Evolutionary conservation across 2,113 vertebrate genomes (phyloP).

Genomic region (Martes martes): DNA sequence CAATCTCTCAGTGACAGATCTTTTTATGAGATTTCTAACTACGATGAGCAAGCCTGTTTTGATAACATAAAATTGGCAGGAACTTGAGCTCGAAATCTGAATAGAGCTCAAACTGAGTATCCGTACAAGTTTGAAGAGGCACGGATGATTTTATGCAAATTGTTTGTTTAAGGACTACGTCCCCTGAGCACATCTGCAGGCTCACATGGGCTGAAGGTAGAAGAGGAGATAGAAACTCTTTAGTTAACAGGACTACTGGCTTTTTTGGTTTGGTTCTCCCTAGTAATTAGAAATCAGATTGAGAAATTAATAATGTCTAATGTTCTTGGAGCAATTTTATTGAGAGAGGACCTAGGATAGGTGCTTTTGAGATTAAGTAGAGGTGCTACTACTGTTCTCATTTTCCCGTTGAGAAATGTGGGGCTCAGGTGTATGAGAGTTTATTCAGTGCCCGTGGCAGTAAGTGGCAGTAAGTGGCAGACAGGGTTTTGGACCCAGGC

Average conservation of each 20-base stretch:
- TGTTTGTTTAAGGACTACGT: constrained; percentile 45
- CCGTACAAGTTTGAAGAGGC: constrained; percentile 29
- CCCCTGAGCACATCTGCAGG: constrained; percentile 34
- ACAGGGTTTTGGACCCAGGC: not conserved
- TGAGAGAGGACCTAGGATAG: not conserved
- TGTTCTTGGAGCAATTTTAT: not conserved
- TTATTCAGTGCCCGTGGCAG: no score
- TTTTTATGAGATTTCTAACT: constrained; percentile 38
- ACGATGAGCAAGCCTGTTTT: constrained; percentile 48
- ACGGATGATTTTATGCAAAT: constrained; percentile 60
- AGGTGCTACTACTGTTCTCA: not conserved
- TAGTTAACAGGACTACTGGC: not conserved
- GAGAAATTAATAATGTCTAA: not conserved
- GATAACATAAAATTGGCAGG: constrained; percentile 58
- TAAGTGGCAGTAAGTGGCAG: not conserved
- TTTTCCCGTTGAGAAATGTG: not conserved
- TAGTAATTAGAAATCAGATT: not conserved
- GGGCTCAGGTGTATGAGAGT: not conserved
- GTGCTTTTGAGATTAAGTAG: not conserved
- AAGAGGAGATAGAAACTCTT: not conserved
- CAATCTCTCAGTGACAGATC: not conserved
- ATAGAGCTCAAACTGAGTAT: constrained; percentile 43
- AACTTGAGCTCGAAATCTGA: constrained; percentile 44
- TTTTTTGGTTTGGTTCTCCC: not conserved
- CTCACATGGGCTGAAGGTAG: not conserved